Base-by-base conservation (phyloP, 2,888 invertebrate genomes). In the Sussaba pulchella region DNA sequence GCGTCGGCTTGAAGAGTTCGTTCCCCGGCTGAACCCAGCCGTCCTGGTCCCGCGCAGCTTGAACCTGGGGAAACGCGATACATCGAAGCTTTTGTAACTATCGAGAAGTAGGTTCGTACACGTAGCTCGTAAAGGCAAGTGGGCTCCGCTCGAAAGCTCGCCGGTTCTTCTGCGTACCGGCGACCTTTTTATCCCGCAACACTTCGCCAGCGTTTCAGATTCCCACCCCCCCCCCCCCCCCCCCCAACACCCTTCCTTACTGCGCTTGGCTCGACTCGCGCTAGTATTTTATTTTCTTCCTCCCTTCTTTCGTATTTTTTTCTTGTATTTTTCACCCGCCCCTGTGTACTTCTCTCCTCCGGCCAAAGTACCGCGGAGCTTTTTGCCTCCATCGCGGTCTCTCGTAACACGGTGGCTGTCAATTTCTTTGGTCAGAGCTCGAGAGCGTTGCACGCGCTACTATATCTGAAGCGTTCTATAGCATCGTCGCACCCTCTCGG, bases 121-220 rank as follows among this genome's bases (percentile, higher is more conserved):
- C 84, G 84, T 85, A 79, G 84, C 86, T 86, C 85, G 87, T 87
- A 87, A 88, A 88, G 85, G 86, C 87, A 87, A 87, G 88, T 86
- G 84, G 86, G 82, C 87, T 87, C 74, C 76, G 84, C 86, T 85
- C 81, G 79, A 82, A 84, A 85, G 85, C 69, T 41, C 17, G 54
- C 41, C 74, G 75, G 64, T 54, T 36, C 73, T 52, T 54, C 71
- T 47, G 61, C 81, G 54, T 76, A 80, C 59, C 73, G 82, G 78
- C 71, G 82, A 74, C 74, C 50, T 78, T 78, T 73, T 43, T 64
- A 52, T 81, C 74, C 70, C 76, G 50, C 66, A 59, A 73, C 75
- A 70, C 59, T 45, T 41, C 64, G 59, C 66, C 67, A 59, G 57
- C 57, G 47, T 70, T n/a, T n/a, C n/a, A n/a, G n/a, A n/a, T n/a